Base-by-base conservation (phyloP, 2,888 invertebrate genomes). In the Cybosia mesomella region DNA sequence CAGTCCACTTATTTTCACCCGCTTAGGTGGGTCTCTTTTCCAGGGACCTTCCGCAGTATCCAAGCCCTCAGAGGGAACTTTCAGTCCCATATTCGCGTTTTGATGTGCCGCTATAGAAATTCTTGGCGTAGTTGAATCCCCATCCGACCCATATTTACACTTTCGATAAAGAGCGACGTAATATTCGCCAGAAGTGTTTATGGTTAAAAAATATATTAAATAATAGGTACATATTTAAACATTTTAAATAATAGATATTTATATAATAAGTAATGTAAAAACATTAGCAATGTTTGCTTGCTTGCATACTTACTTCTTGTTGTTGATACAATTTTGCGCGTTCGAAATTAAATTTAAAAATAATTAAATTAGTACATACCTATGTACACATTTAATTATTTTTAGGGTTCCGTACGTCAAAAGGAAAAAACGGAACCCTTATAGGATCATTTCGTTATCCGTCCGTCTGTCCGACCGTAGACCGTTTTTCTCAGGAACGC, bases 81-180 rank as follows among this genome's bases (percentile, higher is more conserved):
- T 49, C 49, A n/a, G 49, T 3, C 49, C n/a, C 49, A 49, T 49
- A n/a, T 9, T 49, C 49, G 49, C 49, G 18, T 49, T n/a, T 49
- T 49, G 49, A 49, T 49, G 49, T 49, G 49, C 49, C 49, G 49
- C 49, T 49, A 49, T 49, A 49, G 49, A 49, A 49, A 49, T 49
- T 49, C 49, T 49, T 49, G 49, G 49, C 49, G 49, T 49, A 9
- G 49, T 49, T 49, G 49, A 49, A 18, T n/a, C n/a, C 49, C 49
- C 49, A 49, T 49, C 49, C n/a, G n/a, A 49, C 49, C 49, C 49
- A 49, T 49, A 49, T 49, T 49, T 49, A 49, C 49, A n/a, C 7
- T 49, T 49, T n/a, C 49, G 49, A 18, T n/a, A 49, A 49, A 49
- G n/a, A 18, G 0, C 49, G 49, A 49, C 49, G 49, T 18, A 49